Conservation (phyloP, 2,797 vertebrate genomes). For the Chaetodon trifasciatus region DNA sequence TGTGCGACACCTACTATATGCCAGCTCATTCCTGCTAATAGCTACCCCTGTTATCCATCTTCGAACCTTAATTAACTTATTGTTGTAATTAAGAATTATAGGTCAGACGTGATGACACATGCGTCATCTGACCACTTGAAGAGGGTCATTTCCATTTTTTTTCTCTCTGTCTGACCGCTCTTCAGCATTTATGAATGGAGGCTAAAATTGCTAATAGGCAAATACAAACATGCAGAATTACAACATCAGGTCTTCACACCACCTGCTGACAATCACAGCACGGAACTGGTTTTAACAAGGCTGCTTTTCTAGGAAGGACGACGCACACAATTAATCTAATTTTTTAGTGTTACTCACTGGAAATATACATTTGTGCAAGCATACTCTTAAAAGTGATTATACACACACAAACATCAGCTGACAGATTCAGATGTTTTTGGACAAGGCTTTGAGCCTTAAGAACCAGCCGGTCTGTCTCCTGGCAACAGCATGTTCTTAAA, state of each 20-base stretch:
- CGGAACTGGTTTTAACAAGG: background rate
- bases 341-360: background rate
- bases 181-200: constrained; percentile 20
- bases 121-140: constrained; percentile 44
- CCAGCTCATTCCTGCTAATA: constrained; percentile 42
- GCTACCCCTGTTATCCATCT: constrained; percentile 26
- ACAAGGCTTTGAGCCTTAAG: background rate
- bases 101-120: constrained; percentile 74
- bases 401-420: background rate
- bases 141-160: constrained; percentile 20
- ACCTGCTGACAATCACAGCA: constrained; percentile 33
- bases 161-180: background rate
- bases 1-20: constrained; percentile 23
- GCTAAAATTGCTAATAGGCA: background rate
- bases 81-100: constrained; percentile 65
- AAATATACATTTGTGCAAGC: constrained; percentile 7
- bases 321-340: background rate
- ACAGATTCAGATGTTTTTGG: constrained; percentile 5
- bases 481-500: constrained; percentile 30
- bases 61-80: constrained; percentile 60
- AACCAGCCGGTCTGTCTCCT: constrained; percentile 33
- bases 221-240: constrained; percentile 19
- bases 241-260: constrained; percentile 16
- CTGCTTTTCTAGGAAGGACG: constrained; percentile 4
- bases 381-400: background rate